phyloP scores from a whole-genome alignment of 2,888 invertebrate species.

The Mellilla xanthometata region DNA sequence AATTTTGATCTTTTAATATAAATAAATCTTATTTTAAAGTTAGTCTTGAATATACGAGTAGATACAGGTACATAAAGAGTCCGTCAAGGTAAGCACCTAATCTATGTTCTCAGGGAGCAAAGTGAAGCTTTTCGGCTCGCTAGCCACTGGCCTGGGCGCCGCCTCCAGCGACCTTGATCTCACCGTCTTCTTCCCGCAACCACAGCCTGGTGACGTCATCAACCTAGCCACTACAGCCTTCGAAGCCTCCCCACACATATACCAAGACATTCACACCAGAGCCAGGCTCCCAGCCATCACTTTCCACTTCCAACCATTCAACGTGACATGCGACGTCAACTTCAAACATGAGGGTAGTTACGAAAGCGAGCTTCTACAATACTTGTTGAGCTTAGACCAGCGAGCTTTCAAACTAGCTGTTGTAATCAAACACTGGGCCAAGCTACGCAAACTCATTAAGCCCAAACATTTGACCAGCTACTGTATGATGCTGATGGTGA shows the following conservation, averaged over 20 bases:
- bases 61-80: too few species aligned
- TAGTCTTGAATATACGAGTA: too few species aligned
- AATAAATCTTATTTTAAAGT: too few species aligned
- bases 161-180: conserved; percentile 36
- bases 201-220: neutral
- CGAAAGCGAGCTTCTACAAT: conserved; percentile 20
- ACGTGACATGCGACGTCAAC: conserved; percentile 23
- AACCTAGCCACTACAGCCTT: neutral
- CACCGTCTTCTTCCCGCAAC: conserved; percentile 19
- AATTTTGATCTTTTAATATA: too few species aligned
- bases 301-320: conserved; percentile 11
- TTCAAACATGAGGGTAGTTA: conserved; percentile 6
- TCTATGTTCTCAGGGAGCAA: conserved; percentile 22
- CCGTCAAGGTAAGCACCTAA: too few species aligned
- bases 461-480: conserved; percentile 15
- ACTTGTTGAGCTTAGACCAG: conserved; percentile 27
- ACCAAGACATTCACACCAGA: conserved; percentile 1
- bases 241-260: neutral
- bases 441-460: conserved; percentile 7
- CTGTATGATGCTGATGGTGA: conserved; percentile 20
- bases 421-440: conserved; percentile 32
- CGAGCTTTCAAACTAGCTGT: conserved; percentile 18
- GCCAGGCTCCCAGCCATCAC: neutral
- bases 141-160: conserved; percentile 29
- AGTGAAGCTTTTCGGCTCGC: conserved; percentile 30